These are phyloP conservation scores for Blennius ocellaris DNA, from an alignment of 2,113 vertebrate species.

Conservation along the genomic window DNA sequence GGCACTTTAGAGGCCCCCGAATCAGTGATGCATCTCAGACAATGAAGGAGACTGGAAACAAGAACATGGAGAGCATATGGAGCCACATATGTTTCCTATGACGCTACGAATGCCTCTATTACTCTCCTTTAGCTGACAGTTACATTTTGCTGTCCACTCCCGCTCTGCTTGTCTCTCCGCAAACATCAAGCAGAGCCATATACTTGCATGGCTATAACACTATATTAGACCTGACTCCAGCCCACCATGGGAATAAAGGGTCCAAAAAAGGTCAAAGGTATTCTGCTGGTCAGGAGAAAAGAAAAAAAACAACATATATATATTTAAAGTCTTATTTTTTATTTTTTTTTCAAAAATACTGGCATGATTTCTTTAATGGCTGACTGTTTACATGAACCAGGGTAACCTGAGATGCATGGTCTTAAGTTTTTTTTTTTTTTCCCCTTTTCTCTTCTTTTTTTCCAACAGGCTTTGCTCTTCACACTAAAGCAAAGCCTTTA, in stretches of 20 bases:
- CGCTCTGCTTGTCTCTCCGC: slow-evolving; percentile 61
- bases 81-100: slow-evolving; percentile 84
- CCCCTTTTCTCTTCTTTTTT: slow-evolving; percentile 16
- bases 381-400: slow-evolving; percentile 79
- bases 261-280: slow-evolving; percentile 75
- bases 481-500: slow-evolving; percentile 75
- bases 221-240: slow-evolving; percentile 72
- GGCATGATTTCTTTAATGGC: slow-evolving; percentile 78
- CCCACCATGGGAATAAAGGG: slow-evolving; percentile 64
- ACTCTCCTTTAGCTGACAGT: slow-evolving; percentile 82
- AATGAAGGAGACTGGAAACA: slow-evolving; percentile 75
- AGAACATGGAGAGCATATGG: slow-evolving; percentile 79
- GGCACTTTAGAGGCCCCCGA: slow-evolving; percentile 76
- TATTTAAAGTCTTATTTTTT: slow-evolving; percentile 9
- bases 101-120: slow-evolving; percentile 81
- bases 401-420: slow-evolving; percentile 79
- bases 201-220: slow-evolving; percentile 68
- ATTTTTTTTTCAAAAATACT: slow-evolving; percentile 48
- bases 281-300: slow-evolving; percentile 63
- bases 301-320: slow-evolving; percentile 29
- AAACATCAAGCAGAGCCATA: slow-evolving; percentile 71
- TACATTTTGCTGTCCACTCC: slow-evolving; percentile 77
- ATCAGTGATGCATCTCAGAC: slow-evolving; percentile 79
- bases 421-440: slow-evolving; percentile 64
- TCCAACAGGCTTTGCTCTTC: slow-evolving; percentile 71